These are phyloP conservation scores for Cephus pulcher DNA, from an alignment of 2,888 invertebrate genomes.

Conservation along the genomic window DNA sequence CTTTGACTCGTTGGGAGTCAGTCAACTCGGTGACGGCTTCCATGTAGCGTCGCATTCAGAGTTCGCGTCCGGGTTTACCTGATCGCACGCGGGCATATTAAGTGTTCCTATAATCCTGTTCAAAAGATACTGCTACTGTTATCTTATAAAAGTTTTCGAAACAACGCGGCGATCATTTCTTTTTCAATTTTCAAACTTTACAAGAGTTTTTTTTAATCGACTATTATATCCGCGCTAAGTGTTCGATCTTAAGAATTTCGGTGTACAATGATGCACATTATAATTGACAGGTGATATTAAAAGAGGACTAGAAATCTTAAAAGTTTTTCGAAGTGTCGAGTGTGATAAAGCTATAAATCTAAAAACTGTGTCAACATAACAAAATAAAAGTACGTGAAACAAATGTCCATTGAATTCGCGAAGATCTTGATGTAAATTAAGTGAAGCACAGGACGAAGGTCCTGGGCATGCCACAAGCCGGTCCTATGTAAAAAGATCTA, in stretches of 20 bases:
- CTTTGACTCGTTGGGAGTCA: conserved; percentile 61
- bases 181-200: neutral
- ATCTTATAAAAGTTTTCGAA: neutral
- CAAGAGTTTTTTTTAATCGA: neutral
- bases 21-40: conserved; percentile 63
- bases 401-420: neutral
- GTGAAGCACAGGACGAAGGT: neutral
- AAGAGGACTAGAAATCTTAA: neutral
- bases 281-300: neutral
- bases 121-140: neutral
- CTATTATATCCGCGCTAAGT: neutral
- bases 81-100: neutral
- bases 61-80: conserved; percentile 14
- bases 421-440: neutral
- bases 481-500: neutral
- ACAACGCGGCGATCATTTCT: neutral
- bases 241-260: neutral
- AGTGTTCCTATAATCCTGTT: neutral
- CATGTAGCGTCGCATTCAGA: conserved; percentile 15
- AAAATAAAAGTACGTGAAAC: neutral
- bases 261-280: neutral
- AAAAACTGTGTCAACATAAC: neutral
- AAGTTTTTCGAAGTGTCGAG: neutral
- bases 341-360: neutral
- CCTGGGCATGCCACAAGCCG: neutral